phyloP scores from a whole-genome alignment of 2,888 invertebrate genomes.

The Epiblema foenella region DNA sequence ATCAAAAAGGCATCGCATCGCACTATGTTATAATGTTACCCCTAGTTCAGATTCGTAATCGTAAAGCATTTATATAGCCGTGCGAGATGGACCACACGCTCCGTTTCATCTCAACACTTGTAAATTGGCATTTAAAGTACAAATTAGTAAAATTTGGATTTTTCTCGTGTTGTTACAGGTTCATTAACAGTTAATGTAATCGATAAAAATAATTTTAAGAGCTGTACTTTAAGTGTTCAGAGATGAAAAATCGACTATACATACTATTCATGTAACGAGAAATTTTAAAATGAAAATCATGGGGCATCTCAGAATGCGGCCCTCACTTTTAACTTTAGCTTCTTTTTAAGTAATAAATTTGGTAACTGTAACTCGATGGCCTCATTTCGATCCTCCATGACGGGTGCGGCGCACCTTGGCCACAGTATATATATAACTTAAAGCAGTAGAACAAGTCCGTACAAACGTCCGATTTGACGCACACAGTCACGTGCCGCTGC shows the following conservation, averaged over 20 bases:
- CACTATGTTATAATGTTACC: constrained; percentile 80
- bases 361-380: constrained; percentile 22
- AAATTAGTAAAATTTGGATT: constrained; percentile 85
- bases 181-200: constrained; percentile 82
- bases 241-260: constrained; percentile 73
- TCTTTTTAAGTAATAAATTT: constrained; percentile 23
- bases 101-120: constrained; percentile 80
- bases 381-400: constrained; percentile 61
- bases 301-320: constrained; percentile 60
- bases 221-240: constrained; percentile 85
- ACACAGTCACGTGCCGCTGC: no score
- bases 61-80: constrained; percentile 74
- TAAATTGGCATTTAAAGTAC: constrained; percentile 85
- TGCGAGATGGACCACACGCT: constrained; percentile 76
- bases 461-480: no score
- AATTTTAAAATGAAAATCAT: constrained; percentile 59
- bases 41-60: constrained; percentile 73
- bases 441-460: no score
- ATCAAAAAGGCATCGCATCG: constrained; percentile 84
- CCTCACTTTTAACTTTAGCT: constrained; percentile 41
- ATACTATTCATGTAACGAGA: constrained; percentile 74
- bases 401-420: constrained; percentile 44
- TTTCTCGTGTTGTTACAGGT: constrained; percentile 84
- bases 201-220: constrained; percentile 81
- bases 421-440: neutral